Conservation (phyloP, 2,113 vertebrate species). For the Syrmaticus mikado region DNA sequence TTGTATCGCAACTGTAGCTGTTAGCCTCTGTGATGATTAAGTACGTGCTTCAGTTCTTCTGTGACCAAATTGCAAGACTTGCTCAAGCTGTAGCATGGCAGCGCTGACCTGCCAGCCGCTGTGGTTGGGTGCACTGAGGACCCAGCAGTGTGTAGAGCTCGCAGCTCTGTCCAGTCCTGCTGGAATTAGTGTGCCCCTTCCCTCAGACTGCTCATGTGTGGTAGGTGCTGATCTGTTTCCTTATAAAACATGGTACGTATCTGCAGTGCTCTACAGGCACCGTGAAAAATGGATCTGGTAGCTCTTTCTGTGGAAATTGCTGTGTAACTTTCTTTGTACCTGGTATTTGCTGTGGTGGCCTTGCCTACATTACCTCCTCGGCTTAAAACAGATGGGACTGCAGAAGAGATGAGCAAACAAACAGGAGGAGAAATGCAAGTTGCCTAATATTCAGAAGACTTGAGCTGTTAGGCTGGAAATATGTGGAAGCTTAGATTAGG, state of each 20-base stretch:
- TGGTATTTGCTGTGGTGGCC: background rate
- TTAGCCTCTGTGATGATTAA: background rate
- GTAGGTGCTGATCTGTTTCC: background rate
- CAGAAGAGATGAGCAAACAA: background rate
- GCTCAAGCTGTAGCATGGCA: background rate
- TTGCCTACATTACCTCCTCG: background rate
- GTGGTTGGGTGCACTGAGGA: fast-evolving
- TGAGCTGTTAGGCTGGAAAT: background rate
- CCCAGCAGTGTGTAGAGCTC: background rate
- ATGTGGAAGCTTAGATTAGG: background rate
- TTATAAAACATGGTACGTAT: background rate
- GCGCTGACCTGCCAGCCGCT: background rate
- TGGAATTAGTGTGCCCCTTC: too few species aligned
- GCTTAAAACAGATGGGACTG: background rate
- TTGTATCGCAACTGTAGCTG: fast-evolving
- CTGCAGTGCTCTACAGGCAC: background rate
- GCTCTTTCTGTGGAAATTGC: background rate
- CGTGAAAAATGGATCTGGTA: background rate
- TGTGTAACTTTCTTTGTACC: background rate
- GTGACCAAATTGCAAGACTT: background rate
- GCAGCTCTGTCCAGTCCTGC: background rate
- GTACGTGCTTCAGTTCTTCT: background rate
- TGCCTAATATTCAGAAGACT: background rate
- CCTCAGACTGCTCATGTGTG: background rate
- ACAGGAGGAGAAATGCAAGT: background rate